A percentile compares a stretch with the other conserved stretches of the same genome.
Conservation (phyloP, 1,140 invertebrate species). For the Drosophila elegans region DNA sequence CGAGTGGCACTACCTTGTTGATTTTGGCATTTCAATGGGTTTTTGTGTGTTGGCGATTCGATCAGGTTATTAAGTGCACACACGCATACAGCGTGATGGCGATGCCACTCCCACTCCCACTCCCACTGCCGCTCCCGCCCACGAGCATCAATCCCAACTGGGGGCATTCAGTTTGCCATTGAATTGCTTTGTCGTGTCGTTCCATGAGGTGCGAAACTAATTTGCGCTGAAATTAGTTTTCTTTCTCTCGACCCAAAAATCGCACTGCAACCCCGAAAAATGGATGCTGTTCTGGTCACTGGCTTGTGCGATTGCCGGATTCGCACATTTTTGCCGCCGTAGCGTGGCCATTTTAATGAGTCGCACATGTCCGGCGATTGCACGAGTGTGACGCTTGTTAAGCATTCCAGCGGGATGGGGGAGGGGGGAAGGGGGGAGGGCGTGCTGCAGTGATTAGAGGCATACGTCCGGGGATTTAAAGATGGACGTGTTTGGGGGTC, state of each 20-base stretch:
- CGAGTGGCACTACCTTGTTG: slow-evolving; percentile 62
- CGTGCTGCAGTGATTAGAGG: slow-evolving; percentile 60
- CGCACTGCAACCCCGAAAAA: slow-evolving; percentile 61
- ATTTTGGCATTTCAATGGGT: slow-evolving; percentile 81
- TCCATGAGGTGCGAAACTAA: slow-evolving; percentile 80
- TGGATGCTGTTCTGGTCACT: slow-evolving; percentile 10
- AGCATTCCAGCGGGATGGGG: slow-evolving; percentile 17
- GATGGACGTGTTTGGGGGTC: slow-evolving; percentile 5
- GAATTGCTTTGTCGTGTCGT: slow-evolving; percentile 67
- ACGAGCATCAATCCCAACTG: slow-evolving; percentile 8
- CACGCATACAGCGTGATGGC: slow-evolving; percentile 45
- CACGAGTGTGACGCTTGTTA: slow-evolving; percentile 38
- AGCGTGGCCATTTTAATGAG: slow-evolving; percentile 70
- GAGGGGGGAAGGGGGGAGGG: background rate
- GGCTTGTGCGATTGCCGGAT: slow-evolving; percentile 30
- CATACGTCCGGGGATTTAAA: slow-evolving; percentile 55
- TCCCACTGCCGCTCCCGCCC: slow-evolving; percentile 4
- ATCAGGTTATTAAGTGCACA: slow-evolving; percentile 82
- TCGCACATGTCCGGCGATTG: slow-evolving; percentile 66
- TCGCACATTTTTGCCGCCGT: slow-evolving; percentile 43
- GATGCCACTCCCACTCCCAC: background rate
- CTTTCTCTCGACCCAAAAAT: slow-evolving; percentile 67
- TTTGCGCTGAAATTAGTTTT: slow-evolving; percentile 83
- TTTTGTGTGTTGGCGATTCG: slow-evolving; percentile 79
- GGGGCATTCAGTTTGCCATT: slow-evolving; percentile 62